Evolutionary conservation across 2,113 vertebrate species (phyloP).

Genomic region (Lynx canadensis): DNA sequence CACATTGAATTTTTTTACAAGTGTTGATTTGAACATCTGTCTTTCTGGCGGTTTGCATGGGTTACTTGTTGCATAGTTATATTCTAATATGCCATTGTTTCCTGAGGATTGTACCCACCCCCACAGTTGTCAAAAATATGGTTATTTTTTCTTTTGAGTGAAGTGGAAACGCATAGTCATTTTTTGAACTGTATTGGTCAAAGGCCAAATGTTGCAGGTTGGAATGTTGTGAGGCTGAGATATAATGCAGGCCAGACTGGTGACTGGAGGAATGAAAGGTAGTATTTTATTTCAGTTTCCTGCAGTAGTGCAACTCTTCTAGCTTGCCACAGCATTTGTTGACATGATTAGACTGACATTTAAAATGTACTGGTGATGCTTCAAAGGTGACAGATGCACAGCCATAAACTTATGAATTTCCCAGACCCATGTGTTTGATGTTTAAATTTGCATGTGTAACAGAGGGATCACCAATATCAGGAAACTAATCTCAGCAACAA

Average conservation of each 20-base stretch:
- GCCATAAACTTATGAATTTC: not conserved
- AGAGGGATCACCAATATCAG: not conserved
- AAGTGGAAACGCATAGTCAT: not conserved
- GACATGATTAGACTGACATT: not conserved
- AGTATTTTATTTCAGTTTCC: not conserved
- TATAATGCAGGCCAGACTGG: not conserved
- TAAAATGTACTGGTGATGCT: not conserved
- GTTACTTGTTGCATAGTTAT: not conserved
- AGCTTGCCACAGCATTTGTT: not conserved
- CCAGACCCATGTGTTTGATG: not conserved
- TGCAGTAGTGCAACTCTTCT: not conserved
- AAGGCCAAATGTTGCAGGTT: not conserved
- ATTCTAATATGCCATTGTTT: not conserved
- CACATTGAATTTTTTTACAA: slow-evolving; percentile 52
- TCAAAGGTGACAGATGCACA: not conserved
- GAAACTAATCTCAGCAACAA: not conserved
- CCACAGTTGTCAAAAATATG: not conserved
- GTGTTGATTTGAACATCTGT: not conserved
- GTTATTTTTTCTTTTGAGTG: not conserved
- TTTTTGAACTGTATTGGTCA: not conserved
- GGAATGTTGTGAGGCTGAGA: not conserved
- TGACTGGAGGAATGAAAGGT: not conserved
- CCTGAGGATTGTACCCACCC: not conserved
- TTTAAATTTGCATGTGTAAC: not conserved
- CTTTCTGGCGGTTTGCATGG: not conserved